Conservation (phyloP, 2,888 invertebrate genomes). For the Aphelenchoides bicaudatus region DNA sequence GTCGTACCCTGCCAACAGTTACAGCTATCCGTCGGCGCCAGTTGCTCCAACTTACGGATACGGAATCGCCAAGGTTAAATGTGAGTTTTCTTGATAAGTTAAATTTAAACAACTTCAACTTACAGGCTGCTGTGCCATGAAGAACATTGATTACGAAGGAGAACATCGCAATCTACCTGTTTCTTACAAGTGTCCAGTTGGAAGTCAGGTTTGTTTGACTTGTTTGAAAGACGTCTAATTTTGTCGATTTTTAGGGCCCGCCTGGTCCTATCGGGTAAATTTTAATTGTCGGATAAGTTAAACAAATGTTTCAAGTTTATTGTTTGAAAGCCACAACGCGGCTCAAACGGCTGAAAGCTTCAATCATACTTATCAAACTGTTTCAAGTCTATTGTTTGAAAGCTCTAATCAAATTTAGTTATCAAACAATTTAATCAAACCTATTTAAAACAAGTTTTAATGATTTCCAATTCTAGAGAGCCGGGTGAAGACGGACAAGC, state of each 20-base stretch:
- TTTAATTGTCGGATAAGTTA: no score
- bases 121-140: constrained; percentile 20
- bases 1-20: background rate
- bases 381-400: background rate
- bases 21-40: constrained; percentile 8
- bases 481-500: constrained; percentile 2
- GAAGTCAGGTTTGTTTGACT: no score
- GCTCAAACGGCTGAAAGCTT: background rate
- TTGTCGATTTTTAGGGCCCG: no score
- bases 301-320: background rate
- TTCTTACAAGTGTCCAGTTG: constrained; percentile 19
- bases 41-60: constrained; percentile 16
- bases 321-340: background rate
- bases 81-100: background rate
- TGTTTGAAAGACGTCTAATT: no score
- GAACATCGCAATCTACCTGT: constrained; percentile 17
- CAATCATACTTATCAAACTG: background rate
- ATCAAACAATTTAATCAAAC: background rate
- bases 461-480: background rate
- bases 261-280: constrained; percentile 12
- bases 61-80: constrained; percentile 16
- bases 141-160: constrained; percentile 22
- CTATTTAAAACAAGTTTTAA: background rate
- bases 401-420: background rate
- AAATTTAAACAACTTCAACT: background rate